Conservation (phyloP, 2,888 invertebrate species). For the Perdita meconis region DNA sequence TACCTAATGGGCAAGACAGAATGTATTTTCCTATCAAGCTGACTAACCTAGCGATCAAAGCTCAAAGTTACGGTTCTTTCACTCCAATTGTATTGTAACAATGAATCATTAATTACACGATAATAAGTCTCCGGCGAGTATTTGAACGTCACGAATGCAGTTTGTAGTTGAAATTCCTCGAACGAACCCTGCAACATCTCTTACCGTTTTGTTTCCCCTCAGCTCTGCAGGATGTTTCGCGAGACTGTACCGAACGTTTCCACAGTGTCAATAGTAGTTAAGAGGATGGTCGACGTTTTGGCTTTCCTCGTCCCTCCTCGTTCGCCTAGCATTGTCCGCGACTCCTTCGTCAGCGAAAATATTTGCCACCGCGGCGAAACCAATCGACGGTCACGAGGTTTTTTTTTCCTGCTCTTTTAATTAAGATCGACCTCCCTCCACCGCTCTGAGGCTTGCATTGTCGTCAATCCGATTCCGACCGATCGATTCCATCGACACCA, state of each 20-base stretch:
- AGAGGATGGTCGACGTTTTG: constrained; percentile 38
- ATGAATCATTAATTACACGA: constrained; percentile 37
- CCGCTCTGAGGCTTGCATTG: background rate
- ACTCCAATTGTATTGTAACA: too few species aligned
- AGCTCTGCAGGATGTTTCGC: constrained; percentile 27
- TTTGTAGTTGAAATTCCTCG: constrained; percentile 24
- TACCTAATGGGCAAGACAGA: background rate
- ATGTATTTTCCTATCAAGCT: too few species aligned
- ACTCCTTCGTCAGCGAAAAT: constrained; percentile 47
- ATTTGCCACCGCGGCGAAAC: constrained; percentile 40
- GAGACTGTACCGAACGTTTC: constrained; percentile 42
- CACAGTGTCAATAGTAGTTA: constrained; percentile 53
- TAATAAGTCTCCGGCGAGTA: constrained; percentile 30
- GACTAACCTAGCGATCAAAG: too few species aligned
- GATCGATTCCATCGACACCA: constrained; percentile 18
- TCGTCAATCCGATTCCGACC: constrained; percentile 18
- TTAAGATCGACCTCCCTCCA: constrained; percentile 23
- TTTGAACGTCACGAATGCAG: constrained; percentile 29
- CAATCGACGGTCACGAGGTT: constrained; percentile 23
- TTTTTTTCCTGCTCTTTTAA: constrained; percentile 10
- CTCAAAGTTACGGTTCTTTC: too few species aligned
- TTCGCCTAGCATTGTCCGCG: constrained; percentile 30
- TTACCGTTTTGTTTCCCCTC: background rate
- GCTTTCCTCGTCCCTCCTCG: constrained; percentile 8
- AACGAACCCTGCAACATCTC: background rate